Base-by-base conservation (phyloP, 2,113 vertebrate genomes). In the Chaenogobius annularis region DNA sequence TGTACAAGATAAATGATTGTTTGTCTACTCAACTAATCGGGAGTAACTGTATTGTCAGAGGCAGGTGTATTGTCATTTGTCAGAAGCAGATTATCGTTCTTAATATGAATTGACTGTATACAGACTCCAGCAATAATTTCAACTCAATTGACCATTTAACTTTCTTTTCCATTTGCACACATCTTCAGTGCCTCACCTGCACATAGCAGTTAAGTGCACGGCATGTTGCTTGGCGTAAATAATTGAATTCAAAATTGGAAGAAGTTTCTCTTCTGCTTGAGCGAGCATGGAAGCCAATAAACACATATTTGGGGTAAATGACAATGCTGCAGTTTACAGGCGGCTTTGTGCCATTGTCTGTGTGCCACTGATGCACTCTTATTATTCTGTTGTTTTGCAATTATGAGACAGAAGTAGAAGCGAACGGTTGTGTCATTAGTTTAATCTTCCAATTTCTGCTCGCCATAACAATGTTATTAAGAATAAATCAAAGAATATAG, bases 311-410 rank as follows among this genome's bases (percentile, higher is more conserved):
- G 3, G 50, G 62, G 48, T 78, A 67, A 83, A 61, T 40, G 72
- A 71, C 26, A 31, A 54, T 23, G 47, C 56, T 35, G 64, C 40
- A 63, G 69, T 65, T 77, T 54, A 72, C 65, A 6, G 15, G 23
- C 68, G 43, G 48, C 70, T 73, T 78, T 66, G 52, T 19, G 1
- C 65, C 56, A 48, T 55, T 74, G 68, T 37, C 55, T 75, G 54
- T 10, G 46, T 68, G 50, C 37, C 50, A 35, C 40, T 55, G 69
- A 73, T 70, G 71, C 63, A 66, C 22, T 70, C 75, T 80, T 56
- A 75, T 86, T 86, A 82, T 73, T 80, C 70, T 78, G 70, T 74
- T 79, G 76, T 83, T 81, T 75, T 79, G 64, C 78, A 79, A 84
- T 78, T 87, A 79, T 0, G 17, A 68, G 71, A 80, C 72, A 83